phyloP scores from a whole-genome alignment of 2,113 vertebrate species.

The Petaurus breviceps region DNA sequence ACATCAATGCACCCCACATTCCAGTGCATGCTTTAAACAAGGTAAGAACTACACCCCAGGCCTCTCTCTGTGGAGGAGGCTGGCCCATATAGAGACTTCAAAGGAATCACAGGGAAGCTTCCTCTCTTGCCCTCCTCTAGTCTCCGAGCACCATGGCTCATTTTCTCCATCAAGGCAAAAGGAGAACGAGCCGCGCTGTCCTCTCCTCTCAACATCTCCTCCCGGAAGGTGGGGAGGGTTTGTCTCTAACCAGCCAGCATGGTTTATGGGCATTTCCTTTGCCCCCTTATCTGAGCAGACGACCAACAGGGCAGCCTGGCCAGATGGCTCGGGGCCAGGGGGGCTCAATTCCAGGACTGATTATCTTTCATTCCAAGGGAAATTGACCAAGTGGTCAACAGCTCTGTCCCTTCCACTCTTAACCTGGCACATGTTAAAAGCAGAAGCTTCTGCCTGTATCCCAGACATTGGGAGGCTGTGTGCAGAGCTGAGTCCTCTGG shows the following conservation, averaged over 20 bases:
- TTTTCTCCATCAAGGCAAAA: background rate
- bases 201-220: background rate
- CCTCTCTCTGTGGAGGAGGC: background rate
- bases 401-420: background rate
- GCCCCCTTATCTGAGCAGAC: background rate
- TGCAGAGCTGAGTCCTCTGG: background rate
- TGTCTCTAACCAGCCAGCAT: background rate
- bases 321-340: background rate
- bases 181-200: background rate
- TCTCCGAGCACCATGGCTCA: background rate
- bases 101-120: background rate
- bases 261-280: background rate
- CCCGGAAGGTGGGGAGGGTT: background rate
- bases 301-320: too few relatives aligned
- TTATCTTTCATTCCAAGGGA: background rate
- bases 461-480: background rate
- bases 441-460: background rate
- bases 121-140: background rate
- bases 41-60: constrained; percentile 80
- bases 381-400: background rate
- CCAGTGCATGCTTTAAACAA: constrained; percentile 98
- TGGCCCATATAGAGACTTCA: background rate
- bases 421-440: background rate
- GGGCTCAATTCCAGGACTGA: background rate
- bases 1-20: constrained; percentile 93